Evolutionary conservation across 2,888 invertebrate species (phyloP).

Genomic region (Athalia cordata): DNA sequence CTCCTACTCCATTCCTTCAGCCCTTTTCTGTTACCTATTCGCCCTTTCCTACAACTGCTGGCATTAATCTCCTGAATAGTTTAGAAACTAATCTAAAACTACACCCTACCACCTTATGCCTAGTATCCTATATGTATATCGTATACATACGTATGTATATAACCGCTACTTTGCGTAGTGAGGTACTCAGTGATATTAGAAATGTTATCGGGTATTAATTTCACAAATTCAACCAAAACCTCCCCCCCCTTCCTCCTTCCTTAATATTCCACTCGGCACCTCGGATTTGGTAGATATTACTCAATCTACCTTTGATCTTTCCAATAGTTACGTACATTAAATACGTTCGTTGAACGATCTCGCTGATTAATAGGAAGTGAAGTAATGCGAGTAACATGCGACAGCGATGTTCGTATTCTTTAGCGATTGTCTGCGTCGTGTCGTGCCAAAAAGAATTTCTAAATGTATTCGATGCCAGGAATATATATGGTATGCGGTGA

Average conservation of each 20-base stretch:
- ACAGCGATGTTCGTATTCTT: too few species aligned
- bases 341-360: too few species aligned
- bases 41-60: conserved; percentile 45
- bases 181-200: conserved; percentile 19
- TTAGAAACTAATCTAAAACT: conserved; percentile 54
- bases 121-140: background rate
- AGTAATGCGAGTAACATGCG: too few species aligned
- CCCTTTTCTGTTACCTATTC: conserved; percentile 28
- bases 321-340: too few species aligned
- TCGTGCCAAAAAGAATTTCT: too few species aligned
- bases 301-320: too few species aligned
- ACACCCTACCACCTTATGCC: conserved; percentile 13
- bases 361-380: too few species aligned
- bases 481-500: too few species aligned
- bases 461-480: too few species aligned
- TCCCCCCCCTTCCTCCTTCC: too few species aligned
- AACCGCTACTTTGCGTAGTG: conserved; percentile 19
- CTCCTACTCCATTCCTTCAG: background rate
- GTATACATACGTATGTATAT: background rate
- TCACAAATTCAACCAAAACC: conserved; percentile 14
- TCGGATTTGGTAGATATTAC: background rate
- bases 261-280: conserved; percentile 4
- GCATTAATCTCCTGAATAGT: conserved; percentile 53
- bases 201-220: conserved; percentile 29
- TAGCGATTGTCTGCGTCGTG: too few species aligned